These are phyloP conservation scores for Nymphalis c-album DNA, from an alignment of 2,888 invertebrate genomes.

Conservation along the genomic window DNA sequence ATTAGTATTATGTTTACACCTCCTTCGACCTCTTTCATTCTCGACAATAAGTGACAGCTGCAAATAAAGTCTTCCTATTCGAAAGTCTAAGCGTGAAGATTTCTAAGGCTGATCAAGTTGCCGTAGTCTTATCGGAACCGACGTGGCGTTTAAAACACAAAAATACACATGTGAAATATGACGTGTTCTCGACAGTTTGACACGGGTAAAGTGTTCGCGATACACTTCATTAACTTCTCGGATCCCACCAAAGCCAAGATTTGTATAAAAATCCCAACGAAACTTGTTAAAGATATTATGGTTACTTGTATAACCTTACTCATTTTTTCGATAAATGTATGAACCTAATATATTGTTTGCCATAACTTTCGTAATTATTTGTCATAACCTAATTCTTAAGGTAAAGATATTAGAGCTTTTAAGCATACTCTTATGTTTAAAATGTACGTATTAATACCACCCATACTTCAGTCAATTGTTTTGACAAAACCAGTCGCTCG, in stretches of 20 bases:
- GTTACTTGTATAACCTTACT: neutral
- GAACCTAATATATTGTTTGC: too few relatives aligned
- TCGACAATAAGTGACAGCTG: constrained; percentile 59
- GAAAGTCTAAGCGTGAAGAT: constrained; percentile 34
- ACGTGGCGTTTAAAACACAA: constrained; percentile 60
- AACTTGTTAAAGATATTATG: constrained; percentile 11
- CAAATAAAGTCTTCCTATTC: constrained; percentile 38
- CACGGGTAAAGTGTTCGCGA: constrained; percentile 71
- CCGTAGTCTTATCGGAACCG: constrained; percentile 59
- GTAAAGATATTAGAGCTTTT: too few relatives aligned
- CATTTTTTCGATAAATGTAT: neutral
- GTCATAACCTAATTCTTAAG: too few relatives aligned
- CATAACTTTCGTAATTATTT: too few relatives aligned
- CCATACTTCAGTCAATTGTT: constrained; percentile 7
- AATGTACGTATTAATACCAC: neutral
- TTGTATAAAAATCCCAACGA: constrained; percentile 29
- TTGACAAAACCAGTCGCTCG: constrained; percentile 10
- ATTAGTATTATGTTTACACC: constrained; percentile 76
- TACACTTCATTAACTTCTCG: constrained; percentile 72
- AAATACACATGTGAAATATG: constrained; percentile 65
- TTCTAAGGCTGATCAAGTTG: constrained; percentile 39
- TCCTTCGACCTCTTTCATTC: constrained; percentile 61
- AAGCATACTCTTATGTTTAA: neutral
- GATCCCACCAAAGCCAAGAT: constrained; percentile 53
- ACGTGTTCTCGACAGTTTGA: constrained; percentile 76